Conservation (phyloP, 2,888 invertebrate genomes). For the Erynnis tages region DNA sequence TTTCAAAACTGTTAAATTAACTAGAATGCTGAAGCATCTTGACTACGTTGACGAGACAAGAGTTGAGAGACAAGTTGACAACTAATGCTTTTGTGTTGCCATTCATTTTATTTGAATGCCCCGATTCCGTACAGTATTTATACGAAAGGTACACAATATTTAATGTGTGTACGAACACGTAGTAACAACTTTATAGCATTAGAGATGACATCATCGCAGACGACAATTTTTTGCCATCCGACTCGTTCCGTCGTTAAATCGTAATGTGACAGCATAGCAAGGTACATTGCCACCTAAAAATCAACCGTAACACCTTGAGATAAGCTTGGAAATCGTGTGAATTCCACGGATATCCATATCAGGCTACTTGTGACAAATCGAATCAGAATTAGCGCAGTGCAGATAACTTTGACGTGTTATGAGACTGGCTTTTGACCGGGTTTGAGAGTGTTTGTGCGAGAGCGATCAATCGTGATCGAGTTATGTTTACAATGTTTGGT, state of each 20-base stretch:
- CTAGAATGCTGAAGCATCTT: too few relatives aligned
- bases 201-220: slow-evolving; percentile 53
- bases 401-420: slow-evolving; percentile 13
- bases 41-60: too few relatives aligned
- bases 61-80: too few relatives aligned
- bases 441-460: not conserved
- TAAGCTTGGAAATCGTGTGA: not conserved
- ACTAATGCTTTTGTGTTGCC: too few relatives aligned
- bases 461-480: too few relatives aligned
- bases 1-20: too few relatives aligned
- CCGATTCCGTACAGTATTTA: too few relatives aligned
- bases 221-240: slow-evolving; percentile 52
- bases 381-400: slow-evolving; percentile 45
- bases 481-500: too few relatives aligned
- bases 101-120: too few relatives aligned
- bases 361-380: slow-evolving; percentile 46
- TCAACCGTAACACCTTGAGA: slow-evolving; percentile 30
- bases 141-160: too few relatives aligned
- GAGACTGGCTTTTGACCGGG: not conserved
- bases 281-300: slow-evolving; percentile 32
- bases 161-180: not conserved
- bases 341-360: slow-evolving; percentile 4
- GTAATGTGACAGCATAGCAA: slow-evolving; percentile 41
- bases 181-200: slow-evolving; percentile 33
- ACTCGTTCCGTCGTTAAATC: slow-evolving; percentile 50